Evolutionary conservation across 2,113 vertebrate species (phyloP).

Genomic region (Hypanus sabinus): DNA sequence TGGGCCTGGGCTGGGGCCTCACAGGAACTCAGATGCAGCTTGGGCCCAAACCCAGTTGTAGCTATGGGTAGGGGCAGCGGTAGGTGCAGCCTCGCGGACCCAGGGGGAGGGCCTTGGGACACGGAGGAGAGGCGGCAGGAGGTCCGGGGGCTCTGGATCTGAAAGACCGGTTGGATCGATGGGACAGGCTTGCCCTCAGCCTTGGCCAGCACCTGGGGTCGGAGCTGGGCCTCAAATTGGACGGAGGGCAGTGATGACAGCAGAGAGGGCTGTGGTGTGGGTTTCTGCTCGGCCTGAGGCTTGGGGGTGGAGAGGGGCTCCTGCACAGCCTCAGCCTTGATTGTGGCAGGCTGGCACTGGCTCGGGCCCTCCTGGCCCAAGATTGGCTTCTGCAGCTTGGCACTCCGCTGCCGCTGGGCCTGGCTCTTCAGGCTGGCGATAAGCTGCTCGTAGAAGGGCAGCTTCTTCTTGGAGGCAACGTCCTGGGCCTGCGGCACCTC

Average conservation of each 20-base stretch:
- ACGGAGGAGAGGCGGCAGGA: not conserved
- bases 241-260: not conserved
- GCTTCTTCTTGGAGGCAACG: not conserved
- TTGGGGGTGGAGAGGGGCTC: not conserved
- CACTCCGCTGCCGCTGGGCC: not conserved
- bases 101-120: accelerated
- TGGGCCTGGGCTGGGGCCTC: not conserved
- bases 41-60: not conserved
- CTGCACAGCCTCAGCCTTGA: not conserved
- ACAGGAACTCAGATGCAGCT: not conserved
- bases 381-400: not conserved
- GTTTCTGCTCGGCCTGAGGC: not conserved
- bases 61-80: too few species aligned
- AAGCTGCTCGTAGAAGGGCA: slow-evolving; percentile 3
- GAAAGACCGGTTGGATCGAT: not conserved
- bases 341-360: not conserved
- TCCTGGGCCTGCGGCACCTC: not conserved
- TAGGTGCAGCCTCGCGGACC: not conserved
- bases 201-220: not conserved
- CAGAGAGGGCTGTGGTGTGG: not conserved
- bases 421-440: not conserved
- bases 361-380: not conserved
- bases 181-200: not conserved
- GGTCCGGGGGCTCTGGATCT: not conserved
- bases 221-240: not conserved